phyloP scores from a whole-genome alignment of 2,888 invertebrate species.

The Andrena fulva region DNA sequence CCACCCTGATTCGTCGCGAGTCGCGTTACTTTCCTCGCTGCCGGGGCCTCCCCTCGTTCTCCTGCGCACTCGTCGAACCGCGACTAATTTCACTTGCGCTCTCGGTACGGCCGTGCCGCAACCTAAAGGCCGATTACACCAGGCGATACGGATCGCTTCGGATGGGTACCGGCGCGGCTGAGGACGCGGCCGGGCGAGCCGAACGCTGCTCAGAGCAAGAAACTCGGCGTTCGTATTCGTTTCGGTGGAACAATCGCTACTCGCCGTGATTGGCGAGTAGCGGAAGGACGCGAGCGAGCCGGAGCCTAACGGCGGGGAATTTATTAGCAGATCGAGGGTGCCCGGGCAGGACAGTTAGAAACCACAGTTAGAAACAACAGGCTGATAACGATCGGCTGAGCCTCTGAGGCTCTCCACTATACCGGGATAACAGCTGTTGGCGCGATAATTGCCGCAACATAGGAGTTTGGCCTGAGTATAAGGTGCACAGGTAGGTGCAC shows the following conservation, averaged over 20 bases:
- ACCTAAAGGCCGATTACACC: constrained; percentile 52
- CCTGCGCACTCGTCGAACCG: constrained; percentile 63
- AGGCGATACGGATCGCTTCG: constrained; percentile 24
- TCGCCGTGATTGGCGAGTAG: not conserved
- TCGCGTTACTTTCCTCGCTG: constrained; percentile 67
- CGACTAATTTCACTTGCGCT: constrained; percentile 76
- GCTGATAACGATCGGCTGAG: constrained; percentile 63
- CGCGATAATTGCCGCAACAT: constrained; percentile 67
- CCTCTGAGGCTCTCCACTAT: constrained; percentile 12
- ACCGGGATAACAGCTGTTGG: constrained; percentile 66
- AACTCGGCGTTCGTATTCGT: not conserved
- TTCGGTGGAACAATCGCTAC: not conserved
- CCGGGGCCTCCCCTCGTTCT: constrained; percentile 47
- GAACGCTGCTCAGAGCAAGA: not conserved
- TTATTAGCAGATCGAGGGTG: constrained; percentile 35
- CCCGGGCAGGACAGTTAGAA: constrained; percentile 28
- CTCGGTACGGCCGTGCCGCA: constrained; percentile 62
- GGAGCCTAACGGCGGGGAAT: constrained; percentile 7
- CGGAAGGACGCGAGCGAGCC: not conserved
- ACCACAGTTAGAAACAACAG: constrained; percentile 54
- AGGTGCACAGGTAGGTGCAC: constrained; percentile 64
- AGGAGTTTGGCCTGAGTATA: constrained; percentile 59
- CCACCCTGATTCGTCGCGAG: constrained; percentile 65
- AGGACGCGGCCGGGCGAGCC: not conserved
- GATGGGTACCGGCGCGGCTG: not conserved